A percentile compares a stretch with the other conserved stretches of the same genome.
Conservation (phyloP, 2,797 vertebrate genomes). For the Chromobotia macracanthus region DNA sequence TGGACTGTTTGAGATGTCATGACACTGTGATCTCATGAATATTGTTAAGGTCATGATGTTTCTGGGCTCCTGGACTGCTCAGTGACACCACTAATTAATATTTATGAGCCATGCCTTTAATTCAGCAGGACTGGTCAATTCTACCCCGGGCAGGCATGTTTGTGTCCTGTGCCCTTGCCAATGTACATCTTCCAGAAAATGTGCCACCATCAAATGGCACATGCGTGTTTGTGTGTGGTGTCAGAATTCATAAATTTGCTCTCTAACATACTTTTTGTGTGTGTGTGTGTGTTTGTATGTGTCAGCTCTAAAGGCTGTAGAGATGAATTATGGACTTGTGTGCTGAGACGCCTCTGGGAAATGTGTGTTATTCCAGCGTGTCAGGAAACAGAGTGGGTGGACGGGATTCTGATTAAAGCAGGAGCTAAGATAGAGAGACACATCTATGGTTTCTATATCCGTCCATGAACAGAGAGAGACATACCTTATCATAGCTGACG, state of each 20-base stretch:
- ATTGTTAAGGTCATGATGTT: not conserved
- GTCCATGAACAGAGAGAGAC: conserved; percentile 68
- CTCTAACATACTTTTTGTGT: conserved; percentile 1
- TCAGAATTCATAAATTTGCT: not conserved
- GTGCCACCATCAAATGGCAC: too few species aligned
- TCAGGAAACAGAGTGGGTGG: conserved; percentile 58
- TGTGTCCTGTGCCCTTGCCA: too few species aligned
- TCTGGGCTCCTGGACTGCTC: not conserved
- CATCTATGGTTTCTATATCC: conserved; percentile 66
- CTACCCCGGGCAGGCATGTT: too few species aligned
- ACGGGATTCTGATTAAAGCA: conserved; percentile 61
- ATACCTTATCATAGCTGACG: conserved; percentile 69
- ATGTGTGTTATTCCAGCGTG: conserved; percentile 47
- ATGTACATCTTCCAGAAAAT: too few species aligned
- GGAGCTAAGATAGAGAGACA: conserved; percentile 59
- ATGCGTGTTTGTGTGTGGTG: not conserved
- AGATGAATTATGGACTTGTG: conserved; percentile 59
- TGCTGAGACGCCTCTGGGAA: conserved; percentile 54
- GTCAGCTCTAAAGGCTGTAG: conserved; percentile 36
- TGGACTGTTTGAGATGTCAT: not conserved
- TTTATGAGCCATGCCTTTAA: not conserved
- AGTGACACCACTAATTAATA: not conserved
- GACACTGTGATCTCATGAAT: not conserved
- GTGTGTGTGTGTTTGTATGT: conserved; percentile 13
- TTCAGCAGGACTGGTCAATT: too few species aligned